These are phyloP conservation scores for Oncorhynchus keta DNA, from an alignment of 2,113 vertebrate species.

Conservation along the genomic window DNA sequence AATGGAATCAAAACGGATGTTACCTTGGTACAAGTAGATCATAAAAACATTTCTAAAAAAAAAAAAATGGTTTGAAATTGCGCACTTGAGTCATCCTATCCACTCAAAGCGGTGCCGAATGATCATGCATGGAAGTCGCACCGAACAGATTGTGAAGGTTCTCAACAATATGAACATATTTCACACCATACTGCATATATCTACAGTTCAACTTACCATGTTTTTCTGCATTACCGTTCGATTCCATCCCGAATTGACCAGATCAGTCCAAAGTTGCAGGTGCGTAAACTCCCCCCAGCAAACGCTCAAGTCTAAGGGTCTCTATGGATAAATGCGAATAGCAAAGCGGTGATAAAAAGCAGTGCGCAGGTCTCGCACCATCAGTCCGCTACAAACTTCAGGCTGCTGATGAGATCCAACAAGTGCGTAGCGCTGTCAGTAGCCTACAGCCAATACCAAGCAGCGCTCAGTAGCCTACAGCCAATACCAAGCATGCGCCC, in stretches of 20 bases:
- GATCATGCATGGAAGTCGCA: neutral
- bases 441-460: neutral
- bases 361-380: no score
- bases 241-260: conserved; percentile 54
- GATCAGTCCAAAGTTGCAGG: conserved; percentile 9
- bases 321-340: neutral
- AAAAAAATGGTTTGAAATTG: neutral
- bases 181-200: neutral
- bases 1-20: neutral
- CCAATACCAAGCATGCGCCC: neutral
- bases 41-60: neutral
- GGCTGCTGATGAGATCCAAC: neutral
- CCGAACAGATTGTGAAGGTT: neutral
- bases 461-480: neutral
- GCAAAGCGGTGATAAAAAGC: neutral
- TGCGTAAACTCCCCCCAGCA: conserved; percentile 1
- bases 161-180: no score
- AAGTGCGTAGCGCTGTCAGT: neutral
- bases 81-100: neutral
- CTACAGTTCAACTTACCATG: conserved; percentile 54
- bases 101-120: neutral
- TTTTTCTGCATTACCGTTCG: conserved; percentile 33
- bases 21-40: neutral
- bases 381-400: no score
- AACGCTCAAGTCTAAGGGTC: neutral